Conservation (phyloP, 2,888 invertebrate species). For the Ethmia dodecea region DNA sequence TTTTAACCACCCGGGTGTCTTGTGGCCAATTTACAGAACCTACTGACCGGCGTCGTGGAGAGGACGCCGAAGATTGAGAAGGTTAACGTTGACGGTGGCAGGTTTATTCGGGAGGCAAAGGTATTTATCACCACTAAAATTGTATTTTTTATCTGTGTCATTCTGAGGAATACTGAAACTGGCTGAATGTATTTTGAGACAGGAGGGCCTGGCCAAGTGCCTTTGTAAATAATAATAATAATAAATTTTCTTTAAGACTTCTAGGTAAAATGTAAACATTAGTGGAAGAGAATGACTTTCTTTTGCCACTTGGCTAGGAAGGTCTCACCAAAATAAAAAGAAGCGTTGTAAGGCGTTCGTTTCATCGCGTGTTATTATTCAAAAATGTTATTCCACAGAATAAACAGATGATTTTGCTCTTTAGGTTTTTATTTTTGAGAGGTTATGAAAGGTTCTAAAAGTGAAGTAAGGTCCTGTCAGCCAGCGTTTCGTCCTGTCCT, state of each 20-base stretch:
- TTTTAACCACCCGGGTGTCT: conserved; percentile 36
- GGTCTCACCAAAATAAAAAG: too few relatives aligned
- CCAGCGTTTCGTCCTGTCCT: conserved; percentile 51
- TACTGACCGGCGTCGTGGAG: conserved; percentile 95
- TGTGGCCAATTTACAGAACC: conserved; percentile 81
- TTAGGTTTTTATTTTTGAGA: conserved; percentile 23
- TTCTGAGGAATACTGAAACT: conserved; percentile 29
- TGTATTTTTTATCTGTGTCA: conserved; percentile 27
- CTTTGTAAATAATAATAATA: too few relatives aligned
- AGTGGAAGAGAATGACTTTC: too few relatives aligned
- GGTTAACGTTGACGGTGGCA: conserved; percentile 96
- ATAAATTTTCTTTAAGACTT: too few relatives aligned
- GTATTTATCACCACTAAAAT: conserved; percentile 79
- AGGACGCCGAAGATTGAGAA: conserved; percentile 96
- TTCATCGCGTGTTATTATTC: too few relatives aligned
- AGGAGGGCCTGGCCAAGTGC: too few relatives aligned
- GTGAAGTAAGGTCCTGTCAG: conserved; percentile 42
- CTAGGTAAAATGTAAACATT: too few relatives aligned
- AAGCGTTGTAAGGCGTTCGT: too few relatives aligned
- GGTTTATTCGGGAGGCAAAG: conserved; percentile 98
- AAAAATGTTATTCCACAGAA: conserved; percentile 6
- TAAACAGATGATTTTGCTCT: conserved; percentile 1
- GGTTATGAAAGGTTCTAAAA: conserved; percentile 47
- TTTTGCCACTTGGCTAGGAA: too few relatives aligned
- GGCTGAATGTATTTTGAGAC: too few relatives aligned